Base-by-base conservation (phyloP, 2,888 invertebrate genomes). In the Nipponacmea schrenckii region DNA sequence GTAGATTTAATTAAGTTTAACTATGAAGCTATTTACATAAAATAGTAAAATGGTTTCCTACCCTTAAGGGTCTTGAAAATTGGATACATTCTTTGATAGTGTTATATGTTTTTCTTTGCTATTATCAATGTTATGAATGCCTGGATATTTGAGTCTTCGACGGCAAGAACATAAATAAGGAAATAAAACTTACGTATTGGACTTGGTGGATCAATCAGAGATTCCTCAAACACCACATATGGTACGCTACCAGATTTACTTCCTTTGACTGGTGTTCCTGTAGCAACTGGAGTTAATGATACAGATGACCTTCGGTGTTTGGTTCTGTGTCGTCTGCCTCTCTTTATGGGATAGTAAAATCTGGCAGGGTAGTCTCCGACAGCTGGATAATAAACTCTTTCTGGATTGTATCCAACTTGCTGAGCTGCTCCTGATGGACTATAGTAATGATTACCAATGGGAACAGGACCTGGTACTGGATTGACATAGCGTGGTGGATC, bases 151-250 rank as follows among this genome's bases (percentile, higher is more conserved):
- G 5, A 31, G 2, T 31, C 3, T 31, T 5, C 5, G 31, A 31
- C 31, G 2, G 31, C 31, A 31, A 31, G 5, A 31, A 5, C 2
- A 5, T 31, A 31, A 31, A 3, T 31, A 2, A 31, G 31, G 5
- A 31, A 31, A 31, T n/a, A 31, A 24, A 64, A 83, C 84, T 82
- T 74, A 84, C 84, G 71, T 69, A 84, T 83, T 8, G 83, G 83
- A 71, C 84, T 83, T 14, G 83, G 84, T 68, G 81, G 79, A n/a
- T 68, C 70, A 15, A 73, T 74, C 65, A 77, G 74, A 12, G 76
- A 75, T 4, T 73, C 80, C 62, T 78, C 74, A 63, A 70, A 72
- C n/a, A 69, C 68, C 39, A 68, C 66, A 46, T 69, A 63, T 10
- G 70, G 74, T 31, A 76, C 75, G 50, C 71, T 65, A 14, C 50